phyloP scores from a whole-genome alignment of 2,113 vertebrate genomes.

The Chitala chitala region DNA sequence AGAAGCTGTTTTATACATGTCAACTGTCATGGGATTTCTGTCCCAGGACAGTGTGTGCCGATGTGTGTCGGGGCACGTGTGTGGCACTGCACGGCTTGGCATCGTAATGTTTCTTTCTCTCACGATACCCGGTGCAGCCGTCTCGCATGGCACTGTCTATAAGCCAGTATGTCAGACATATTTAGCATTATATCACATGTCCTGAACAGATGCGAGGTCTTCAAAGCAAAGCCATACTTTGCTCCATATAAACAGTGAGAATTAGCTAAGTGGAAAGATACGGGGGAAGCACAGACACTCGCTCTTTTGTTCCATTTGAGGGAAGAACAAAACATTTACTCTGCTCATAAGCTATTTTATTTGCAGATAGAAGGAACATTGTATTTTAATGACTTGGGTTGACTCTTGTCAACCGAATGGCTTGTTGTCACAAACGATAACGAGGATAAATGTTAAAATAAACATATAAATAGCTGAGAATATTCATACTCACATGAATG shows the following conservation, averaged over 20 bases:
- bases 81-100: conserved; percentile 19
- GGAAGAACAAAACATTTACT: no score
- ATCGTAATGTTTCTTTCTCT: conserved; percentile 48
- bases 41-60: conserved; percentile 26
- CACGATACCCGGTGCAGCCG: conserved; percentile 50
- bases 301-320: no score
- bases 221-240: no score
- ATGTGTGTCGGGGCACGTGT: conserved; percentile 35
- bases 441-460: neutral
- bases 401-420: no score
- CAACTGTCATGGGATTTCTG: conserved; percentile 33
- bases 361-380: no score
- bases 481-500: conserved; percentile 49
- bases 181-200: conserved; percentile 61
- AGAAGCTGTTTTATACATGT: conserved; percentile 28
- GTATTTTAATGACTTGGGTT: no score
- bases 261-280: no score
- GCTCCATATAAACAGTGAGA: no score
- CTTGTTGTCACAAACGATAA: no score
- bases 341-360: no score
- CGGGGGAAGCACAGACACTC: no score
- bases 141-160: conserved; percentile 51
- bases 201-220: no score
- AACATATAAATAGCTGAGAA: neutral
- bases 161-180: conserved; percentile 60